Percentiles rank a stretch among this genome's conserved stretches.
phyloP scores from a whole-genome alignment of 2,888 invertebrate genomes.

The Acanthoscelides obtectus region DNA sequence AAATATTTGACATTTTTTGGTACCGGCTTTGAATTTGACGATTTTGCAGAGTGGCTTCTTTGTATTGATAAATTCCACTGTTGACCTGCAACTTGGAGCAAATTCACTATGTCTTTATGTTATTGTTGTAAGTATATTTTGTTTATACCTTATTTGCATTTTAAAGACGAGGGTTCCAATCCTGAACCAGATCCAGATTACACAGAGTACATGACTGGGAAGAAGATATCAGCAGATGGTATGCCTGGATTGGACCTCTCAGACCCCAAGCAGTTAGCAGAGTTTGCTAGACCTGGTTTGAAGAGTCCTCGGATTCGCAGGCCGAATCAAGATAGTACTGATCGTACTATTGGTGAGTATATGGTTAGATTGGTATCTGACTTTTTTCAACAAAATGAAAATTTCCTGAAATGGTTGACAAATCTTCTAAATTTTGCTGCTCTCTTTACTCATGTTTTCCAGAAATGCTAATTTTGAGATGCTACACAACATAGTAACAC shows the following conservation, averaged over 20 bases:
- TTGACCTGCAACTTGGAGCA: background rate
- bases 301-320: conserved; percentile 67
- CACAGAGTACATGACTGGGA: conserved; percentile 89
- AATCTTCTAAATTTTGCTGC: no score
- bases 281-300: conserved; percentile 80
- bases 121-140: conserved; percentile 7
- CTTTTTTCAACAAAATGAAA: no score
- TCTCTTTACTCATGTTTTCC: no score
- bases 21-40: background rate
- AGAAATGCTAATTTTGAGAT: no score
- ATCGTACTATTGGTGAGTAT: conserved; percentile 57
- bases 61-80: background rate
- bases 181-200: conserved; percentile 87
- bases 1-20: background rate
- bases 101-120: conserved; percentile 5
- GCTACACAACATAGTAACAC: no score
- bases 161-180: conserved; percentile 74
- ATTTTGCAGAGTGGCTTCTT: background rate
- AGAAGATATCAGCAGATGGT: conserved; percentile 65
- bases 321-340: conserved; percentile 58
- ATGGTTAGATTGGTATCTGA: no score
- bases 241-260: conserved; percentile 84
- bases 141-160: conserved; percentile 19
- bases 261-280: conserved; percentile 89
- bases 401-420: no score